Conservation (phyloP, 2,888 invertebrate genomes). For the Netelia melanura region DNA sequence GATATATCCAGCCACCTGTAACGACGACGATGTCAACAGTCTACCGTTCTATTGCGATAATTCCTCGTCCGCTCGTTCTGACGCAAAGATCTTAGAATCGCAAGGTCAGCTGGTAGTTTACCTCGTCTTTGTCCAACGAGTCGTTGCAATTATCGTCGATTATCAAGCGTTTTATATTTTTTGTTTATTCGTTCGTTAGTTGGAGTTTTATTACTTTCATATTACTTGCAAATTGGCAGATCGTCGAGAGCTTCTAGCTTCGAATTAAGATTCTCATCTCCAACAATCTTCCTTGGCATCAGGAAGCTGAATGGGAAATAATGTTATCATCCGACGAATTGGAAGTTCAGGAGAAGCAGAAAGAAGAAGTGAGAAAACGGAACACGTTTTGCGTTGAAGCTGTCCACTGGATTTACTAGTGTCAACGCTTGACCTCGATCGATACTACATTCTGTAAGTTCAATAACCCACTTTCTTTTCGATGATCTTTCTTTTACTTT, state of each 20-base stretch:
- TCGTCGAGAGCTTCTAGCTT: not conserved
- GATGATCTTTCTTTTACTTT: slow-evolving; percentile 33
- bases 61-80: slow-evolving; percentile 36
- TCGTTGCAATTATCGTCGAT: not conserved
- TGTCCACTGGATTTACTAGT: not conserved
- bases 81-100: not conserved
- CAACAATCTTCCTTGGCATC: no score
- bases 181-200: not conserved
- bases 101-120: slow-evolving; percentile 35
- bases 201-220: not conserved
- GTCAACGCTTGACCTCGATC: slow-evolving; percentile 71
- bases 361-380: slow-evolving; percentile 1
- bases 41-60: not conserved
- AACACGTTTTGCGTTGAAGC: slow-evolving; percentile 20
- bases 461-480: slow-evolving; percentile 71
- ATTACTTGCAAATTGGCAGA: not conserved
- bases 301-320: no score
- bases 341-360: not conserved
- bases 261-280: no score
- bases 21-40: slow-evolving; percentile 14
- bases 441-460: slow-evolving; percentile 64
- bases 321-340: no score
- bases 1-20: not conserved
- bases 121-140: slow-evolving; percentile 7
- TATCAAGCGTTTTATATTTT: not conserved